Evolutionary conservation across 2,797 vertebrate species (phyloP).

Genomic region (Helicolenus hilgendorfi): DNA sequence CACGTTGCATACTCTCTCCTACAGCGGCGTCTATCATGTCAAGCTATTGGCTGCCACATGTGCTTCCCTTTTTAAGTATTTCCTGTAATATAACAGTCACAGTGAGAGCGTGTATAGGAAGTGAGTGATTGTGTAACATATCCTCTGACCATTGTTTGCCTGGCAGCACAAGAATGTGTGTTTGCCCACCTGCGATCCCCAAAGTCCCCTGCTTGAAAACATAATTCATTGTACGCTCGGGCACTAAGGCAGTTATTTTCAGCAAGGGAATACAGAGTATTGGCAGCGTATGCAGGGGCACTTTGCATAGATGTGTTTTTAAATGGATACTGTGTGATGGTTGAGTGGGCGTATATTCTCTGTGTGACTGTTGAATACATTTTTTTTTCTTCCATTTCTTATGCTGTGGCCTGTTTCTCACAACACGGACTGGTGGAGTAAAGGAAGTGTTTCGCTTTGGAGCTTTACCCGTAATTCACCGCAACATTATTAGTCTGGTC

Average conservation of each 20-base stretch:
- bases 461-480: constrained; percentile 68
- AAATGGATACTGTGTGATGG: constrained; percentile 43
- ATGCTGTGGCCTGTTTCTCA: constrained; percentile 56
- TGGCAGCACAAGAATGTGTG: constrained; percentile 37
- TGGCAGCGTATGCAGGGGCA: constrained; percentile 4
- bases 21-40: constrained; percentile 33
- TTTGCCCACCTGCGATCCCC: constrained; percentile 43
- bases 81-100: constrained; percentile 34
- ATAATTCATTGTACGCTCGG: constrained; percentile 31
- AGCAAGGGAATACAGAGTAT: constrained; percentile 20
- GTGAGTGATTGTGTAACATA: constrained; percentile 21
- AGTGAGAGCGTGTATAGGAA: constrained; percentile 2
- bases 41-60: constrained; percentile 29
- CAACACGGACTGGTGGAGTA: constrained; percentile 35
- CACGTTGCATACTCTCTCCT: constrained; percentile 3
- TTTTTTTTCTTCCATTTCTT: constrained; percentile 17
- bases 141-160: constrained; percentile 46
- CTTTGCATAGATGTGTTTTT: constrained; percentile 61
- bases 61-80: constrained; percentile 17
- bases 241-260: constrained; percentile 34
- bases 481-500: constrained; percentile 69
- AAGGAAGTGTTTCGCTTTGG: constrained; percentile 58
- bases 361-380: constrained; percentile 37
- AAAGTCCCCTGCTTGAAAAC: constrained; percentile 22
- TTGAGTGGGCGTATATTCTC: constrained; percentile 38